Evolutionary conservation across 2,113 vertebrate genomes (phyloP).

Genomic region (Rhinopomastus cyanomelas): DNA sequence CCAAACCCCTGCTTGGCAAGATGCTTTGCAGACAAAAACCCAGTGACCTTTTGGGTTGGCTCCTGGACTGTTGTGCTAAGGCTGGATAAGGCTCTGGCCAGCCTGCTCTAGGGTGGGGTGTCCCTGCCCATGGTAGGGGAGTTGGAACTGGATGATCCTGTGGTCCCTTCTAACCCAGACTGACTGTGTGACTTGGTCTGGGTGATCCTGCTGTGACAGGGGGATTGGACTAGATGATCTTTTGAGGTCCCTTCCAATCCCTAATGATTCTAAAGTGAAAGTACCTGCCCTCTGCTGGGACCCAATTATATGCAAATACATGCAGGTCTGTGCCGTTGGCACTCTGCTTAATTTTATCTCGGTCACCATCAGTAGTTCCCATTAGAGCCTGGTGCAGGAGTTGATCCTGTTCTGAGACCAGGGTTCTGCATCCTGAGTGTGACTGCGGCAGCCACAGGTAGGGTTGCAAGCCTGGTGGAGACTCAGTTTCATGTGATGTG

Average conservation of each 20-base stretch:
- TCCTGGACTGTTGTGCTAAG: neutral
- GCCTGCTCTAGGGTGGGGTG: too few relatives aligned
- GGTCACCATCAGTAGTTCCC: neutral
- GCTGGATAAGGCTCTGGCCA: too few relatives aligned
- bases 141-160: too few relatives aligned
- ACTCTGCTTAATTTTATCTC: neutral
- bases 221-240: too few relatives aligned
- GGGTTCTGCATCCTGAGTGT: neutral
- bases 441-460: neutral
- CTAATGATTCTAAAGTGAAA: neutral
- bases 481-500: neutral
- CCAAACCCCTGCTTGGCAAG: neutral
- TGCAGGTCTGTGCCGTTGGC: neutral
- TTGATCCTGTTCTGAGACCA: neutral
- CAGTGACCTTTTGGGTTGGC: neutral
- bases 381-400: neutral
- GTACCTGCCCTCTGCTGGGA: neutral
- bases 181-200: too few relatives aligned
- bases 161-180: too few relatives aligned
- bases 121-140: too few relatives aligned
- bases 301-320: neutral
- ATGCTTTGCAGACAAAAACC: neutral
- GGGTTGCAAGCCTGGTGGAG: neutral
- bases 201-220: too few relatives aligned
- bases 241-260: too few relatives aligned